These are phyloP conservation scores for Eupithecia exiguata DNA, from an alignment of 2,888 invertebrate species.

Conservation along the genomic window DNA sequence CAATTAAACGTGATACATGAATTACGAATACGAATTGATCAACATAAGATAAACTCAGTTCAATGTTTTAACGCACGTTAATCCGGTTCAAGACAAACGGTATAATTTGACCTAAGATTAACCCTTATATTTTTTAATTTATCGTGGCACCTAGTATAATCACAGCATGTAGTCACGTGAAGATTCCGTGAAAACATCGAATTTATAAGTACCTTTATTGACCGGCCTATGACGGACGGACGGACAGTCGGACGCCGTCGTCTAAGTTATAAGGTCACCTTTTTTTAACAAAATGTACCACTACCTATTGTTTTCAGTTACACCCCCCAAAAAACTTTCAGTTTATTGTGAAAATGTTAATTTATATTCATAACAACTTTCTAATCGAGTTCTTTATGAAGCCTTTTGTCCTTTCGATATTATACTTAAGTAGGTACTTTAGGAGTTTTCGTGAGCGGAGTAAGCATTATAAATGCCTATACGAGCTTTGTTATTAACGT, in stretches of 20 bases:
- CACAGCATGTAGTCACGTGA: background rate
- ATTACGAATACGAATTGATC: no score
- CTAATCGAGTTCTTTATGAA: background rate
- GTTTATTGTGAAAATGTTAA: background rate
- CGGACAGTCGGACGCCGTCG: background rate
- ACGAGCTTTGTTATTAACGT: background rate
- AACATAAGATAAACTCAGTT: no score
- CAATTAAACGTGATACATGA: no score
- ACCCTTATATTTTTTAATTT: no score
- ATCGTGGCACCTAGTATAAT: no score
- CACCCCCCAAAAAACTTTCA: background rate
- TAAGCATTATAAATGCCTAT: background rate
- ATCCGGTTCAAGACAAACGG: no score
- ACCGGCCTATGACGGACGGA: background rate
- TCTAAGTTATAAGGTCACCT: background rate
- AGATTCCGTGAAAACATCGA: background rate
- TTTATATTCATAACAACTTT: constrained; percentile 5
- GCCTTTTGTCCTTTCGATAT: background rate
- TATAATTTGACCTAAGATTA: no score
- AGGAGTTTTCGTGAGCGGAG: background rate
- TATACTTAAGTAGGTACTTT: background rate
- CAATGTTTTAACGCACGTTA: no score
- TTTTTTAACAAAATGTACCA: background rate
- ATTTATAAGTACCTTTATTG: background rate
- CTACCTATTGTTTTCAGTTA: background rate